Conservation (phyloP, 2,888 invertebrate species). For the Lasiommata megera region DNA sequence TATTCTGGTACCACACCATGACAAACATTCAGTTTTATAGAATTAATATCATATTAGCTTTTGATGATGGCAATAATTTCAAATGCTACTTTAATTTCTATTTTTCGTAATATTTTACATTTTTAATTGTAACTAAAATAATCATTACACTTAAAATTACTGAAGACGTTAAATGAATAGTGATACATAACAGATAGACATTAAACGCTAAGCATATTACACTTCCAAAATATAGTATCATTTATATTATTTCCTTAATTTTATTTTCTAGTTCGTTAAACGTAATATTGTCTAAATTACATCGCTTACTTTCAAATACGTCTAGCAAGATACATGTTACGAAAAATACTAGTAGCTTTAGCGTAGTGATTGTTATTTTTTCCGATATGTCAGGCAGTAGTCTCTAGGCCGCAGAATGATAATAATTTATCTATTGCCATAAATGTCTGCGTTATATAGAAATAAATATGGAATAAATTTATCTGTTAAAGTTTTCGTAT, state of each 20-base stretch:
- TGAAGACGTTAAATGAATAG: not conserved
- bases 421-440: slow-evolving; percentile 34
- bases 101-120: not conserved
- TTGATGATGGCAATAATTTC: no score
- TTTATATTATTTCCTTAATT: slow-evolving; percentile 18
- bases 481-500: no score
- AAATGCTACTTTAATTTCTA: no score
- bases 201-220: slow-evolving; percentile 30
- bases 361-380: slow-evolving; percentile 57
- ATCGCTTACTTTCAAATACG: slow-evolving; percentile 53
- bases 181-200: slow-evolving; percentile 18
- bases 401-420: slow-evolving; percentile 63
- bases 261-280: slow-evolving; percentile 46
- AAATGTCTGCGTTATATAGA: not conserved
- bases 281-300: slow-evolving; percentile 75
- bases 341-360: slow-evolving; percentile 52
- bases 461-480: no score
- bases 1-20: no score
- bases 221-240: slow-evolving; percentile 25
- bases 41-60: no score
- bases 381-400: slow-evolving; percentile 75
- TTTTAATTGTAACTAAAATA: not conserved
- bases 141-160: not conserved
- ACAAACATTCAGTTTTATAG: no score
- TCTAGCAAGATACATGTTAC: slow-evolving; percentile 65